Evolutionary conservation across 1,140 invertebrate species (phyloP).

Genomic region (Aphaenogaster rudis): DNA sequence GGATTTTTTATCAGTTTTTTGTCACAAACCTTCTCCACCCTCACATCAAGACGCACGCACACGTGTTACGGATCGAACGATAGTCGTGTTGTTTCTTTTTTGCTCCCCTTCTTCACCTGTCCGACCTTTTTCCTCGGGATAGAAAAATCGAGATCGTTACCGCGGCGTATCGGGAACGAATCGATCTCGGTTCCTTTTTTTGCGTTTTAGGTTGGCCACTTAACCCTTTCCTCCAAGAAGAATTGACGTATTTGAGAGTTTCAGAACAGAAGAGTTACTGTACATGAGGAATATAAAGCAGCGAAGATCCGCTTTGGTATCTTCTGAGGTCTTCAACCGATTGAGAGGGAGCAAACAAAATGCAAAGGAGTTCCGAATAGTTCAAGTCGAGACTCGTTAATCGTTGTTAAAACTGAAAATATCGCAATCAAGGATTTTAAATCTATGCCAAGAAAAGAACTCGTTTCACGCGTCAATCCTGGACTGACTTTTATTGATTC

Average conservation of each 20-base stretch:
- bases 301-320: neutral
- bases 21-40: neutral
- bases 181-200: conserved; percentile 51
- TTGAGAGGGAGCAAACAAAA: conserved; percentile 26
- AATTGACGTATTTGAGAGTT: conserved; percentile 43
- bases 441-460: conserved; percentile 29
- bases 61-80: conserved; percentile 9
- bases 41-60: conserved; percentile 17
- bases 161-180: conserved; percentile 55
- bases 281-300: conserved; percentile 43
- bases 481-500: conserved; percentile 41
- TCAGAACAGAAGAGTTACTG: conserved; percentile 27
- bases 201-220: conserved; percentile 36
- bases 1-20: conserved; percentile 42
- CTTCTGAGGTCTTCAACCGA: neutral
- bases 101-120: conserved; percentile 36
- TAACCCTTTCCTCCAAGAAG: conserved; percentile 44
- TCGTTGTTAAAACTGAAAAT: conserved; percentile 43
- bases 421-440: conserved; percentile 35
- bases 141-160: conserved; percentile 65
- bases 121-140: conserved; percentile 38
- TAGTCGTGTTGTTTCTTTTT: conserved; percentile 35
- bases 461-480: conserved; percentile 25
- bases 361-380: neutral
- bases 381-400: conserved; percentile 6